A percentile compares a stretch with the other conserved stretches of the same genome.
These are phyloP conservation scores for Drosophila cognata DNA, from an alignment of 2,888 invertebrate genomes.

Conservation along the genomic window DNA sequence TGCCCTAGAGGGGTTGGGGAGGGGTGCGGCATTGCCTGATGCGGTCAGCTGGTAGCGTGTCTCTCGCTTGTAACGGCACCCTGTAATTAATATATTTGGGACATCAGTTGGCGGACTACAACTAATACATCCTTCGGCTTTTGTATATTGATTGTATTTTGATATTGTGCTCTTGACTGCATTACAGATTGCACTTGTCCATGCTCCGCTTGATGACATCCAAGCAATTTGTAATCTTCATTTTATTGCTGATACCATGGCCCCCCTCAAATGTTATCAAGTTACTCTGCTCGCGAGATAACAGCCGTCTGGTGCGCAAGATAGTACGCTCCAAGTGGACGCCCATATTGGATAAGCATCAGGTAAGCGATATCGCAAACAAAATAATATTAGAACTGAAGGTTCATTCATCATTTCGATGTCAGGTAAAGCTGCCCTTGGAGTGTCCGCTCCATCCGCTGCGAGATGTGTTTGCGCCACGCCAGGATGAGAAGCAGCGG, in stretches of 20 bases:
- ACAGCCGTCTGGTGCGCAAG: constrained; percentile 94
- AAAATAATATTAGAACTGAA: background rate
- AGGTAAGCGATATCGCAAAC: constrained; percentile 81
- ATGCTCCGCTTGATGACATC: constrained; percentile 86
- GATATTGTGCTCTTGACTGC: background rate
- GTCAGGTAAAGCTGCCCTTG: constrained; percentile 91
- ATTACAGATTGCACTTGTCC: constrained; percentile 90
- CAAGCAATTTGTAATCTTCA: constrained; percentile 53
- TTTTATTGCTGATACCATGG: constrained; percentile 92
- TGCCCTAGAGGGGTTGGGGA: background rate
- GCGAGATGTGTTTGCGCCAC: constrained; percentile 94
- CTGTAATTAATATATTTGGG: constrained; percentile 47
- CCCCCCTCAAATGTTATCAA: constrained; percentile 94
- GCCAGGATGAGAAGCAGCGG: constrained; percentile 93
- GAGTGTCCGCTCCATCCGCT: constrained; percentile 96
- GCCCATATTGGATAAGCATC: constrained; percentile 94
- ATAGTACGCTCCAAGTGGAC: constrained; percentile 96
- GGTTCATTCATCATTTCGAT: background rate
- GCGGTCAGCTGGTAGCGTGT: constrained; percentile 17
- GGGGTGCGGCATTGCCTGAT: constrained; percentile 7
- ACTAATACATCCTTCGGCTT: constrained; percentile 25
- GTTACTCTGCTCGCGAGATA: constrained; percentile 94
- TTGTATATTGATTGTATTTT: background rate
- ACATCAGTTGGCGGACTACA: constrained; percentile 34
- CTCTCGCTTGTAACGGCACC: constrained; percentile 8